These are phyloP conservation scores for Danaus melanippus DNA, from an alignment of 1,140 invertebrate species.

Conservation along the genomic window DNA sequence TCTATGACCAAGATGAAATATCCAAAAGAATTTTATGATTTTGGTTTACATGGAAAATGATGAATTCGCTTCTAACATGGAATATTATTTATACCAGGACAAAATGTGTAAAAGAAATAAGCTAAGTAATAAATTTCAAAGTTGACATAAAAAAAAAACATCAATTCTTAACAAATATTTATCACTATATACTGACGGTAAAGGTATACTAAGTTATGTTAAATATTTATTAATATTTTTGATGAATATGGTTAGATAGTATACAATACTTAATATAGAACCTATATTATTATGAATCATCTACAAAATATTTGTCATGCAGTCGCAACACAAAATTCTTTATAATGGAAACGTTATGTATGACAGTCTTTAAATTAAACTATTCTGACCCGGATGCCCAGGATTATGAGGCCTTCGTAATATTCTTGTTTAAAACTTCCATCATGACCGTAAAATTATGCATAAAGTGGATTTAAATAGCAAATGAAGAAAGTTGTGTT, in stretches of 20 bases:
- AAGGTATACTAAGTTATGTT: no score
- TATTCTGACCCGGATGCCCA: background rate
- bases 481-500: conserved; percentile 1
- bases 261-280: no score
- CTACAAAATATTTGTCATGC: background rate
- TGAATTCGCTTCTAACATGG: background rate
- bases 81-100: background rate
- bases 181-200: no score
- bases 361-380: background rate
- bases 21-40: conserved; percentile 13
- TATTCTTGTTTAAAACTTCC: conserved; percentile 6
- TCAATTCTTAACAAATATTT: no score
- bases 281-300: no score
- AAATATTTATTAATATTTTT: no score
- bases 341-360: background rate
- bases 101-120: background rate
- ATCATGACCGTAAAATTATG: conserved; percentile 1
- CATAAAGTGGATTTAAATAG: conserved; percentile 10
- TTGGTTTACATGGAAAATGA: background rate
- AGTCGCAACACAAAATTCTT: conserved; percentile 2
- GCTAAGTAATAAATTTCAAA: background rate
- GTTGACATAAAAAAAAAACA: no score
- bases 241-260: no score
- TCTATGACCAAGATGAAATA: conserved; percentile 10
- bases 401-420: conserved; percentile 1